Evolutionary conservation across 1,140 invertebrate species (phyloP), one percentile per base, ranked within the genome.

Genomic region (Drosophila ironensis): DNA sequence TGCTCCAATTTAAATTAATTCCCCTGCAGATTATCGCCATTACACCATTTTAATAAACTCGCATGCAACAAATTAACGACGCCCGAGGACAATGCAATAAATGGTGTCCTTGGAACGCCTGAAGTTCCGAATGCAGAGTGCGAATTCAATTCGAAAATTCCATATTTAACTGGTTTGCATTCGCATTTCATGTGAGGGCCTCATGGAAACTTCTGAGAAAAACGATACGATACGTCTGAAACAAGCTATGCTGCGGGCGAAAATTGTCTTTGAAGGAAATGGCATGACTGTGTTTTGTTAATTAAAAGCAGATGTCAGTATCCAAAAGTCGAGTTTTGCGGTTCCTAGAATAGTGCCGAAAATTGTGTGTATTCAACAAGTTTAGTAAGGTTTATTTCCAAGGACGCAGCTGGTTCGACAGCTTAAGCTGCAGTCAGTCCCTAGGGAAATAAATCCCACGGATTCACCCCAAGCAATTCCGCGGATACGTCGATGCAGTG

Each of bases 21-120:
- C 59, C 33, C 41, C 45, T 35, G 50, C 68, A 72, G 68, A 72
- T 51, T 57, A 47, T 48, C 30, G 41, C 33, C 44, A 54, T 72
- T 61, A 70, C 47, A 53, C 66, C 20, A 41, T 30, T 57, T 40
- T 45, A 69, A 69, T 69, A 33, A 5, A 33, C 30, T 33, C 30
- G 64, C 67, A 28, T 27, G 70, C 59, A 52, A 51, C 64, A 71
- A 59, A 69, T 70, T 70, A 70, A 60, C 46, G 52, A 25, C 57
- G 44, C 30, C 28, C 68, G 35, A 70, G 70, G 69, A 61, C 66
- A 63, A 70, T 48, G 42, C 44, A 61, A 53, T 70, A 70, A 69
- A 54, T 72, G 38, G 45, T 30, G 35, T 47, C 53, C 38, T 52
- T 60, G 12, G 67, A 59, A 51, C 24, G 33, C 41, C 19, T 16